Conservation (phyloP, 2,113 vertebrate genomes). For the Tachysurus vachellii region DNA sequence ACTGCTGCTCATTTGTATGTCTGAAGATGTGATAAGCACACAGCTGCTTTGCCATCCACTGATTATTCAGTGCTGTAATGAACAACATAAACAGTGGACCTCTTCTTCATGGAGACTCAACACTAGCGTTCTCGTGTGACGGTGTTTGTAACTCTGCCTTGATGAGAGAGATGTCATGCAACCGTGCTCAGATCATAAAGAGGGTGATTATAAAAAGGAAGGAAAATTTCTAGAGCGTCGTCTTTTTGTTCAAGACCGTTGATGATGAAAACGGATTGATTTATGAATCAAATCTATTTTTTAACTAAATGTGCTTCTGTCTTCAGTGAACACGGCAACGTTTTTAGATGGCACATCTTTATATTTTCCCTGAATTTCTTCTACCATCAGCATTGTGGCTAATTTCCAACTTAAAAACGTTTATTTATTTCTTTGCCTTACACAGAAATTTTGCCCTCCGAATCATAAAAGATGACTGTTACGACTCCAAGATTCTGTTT, state of each 20-base stretch:
- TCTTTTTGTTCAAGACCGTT: too few species aligned
- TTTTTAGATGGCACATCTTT: background rate
- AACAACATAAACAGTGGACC: background rate
- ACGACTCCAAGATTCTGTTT: background rate
- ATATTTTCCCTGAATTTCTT: background rate
- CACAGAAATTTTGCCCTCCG: background rate
- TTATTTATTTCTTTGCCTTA: slow-evolving; percentile 1
- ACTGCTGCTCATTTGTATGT: background rate
- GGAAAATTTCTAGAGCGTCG: background rate
- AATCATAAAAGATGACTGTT: background rate
- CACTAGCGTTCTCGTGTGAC: background rate
- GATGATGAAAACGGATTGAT: background rate
- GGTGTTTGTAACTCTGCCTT: background rate
- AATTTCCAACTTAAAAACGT: background rate
- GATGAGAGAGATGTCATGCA: background rate
- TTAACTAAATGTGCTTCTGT: background rate
- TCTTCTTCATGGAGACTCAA: background rate
- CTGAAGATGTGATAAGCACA: background rate
- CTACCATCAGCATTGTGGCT: background rate
- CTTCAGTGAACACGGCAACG: background rate
- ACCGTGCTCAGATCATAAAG: background rate
- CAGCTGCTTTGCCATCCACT: background rate
- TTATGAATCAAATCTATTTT: slow-evolving; percentile 1
- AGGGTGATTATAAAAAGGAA: background rate
- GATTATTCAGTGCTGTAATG: background rate